phyloP scores from a whole-genome alignment of 2,113 vertebrate genomes.

The Elachura formosa region DNA sequence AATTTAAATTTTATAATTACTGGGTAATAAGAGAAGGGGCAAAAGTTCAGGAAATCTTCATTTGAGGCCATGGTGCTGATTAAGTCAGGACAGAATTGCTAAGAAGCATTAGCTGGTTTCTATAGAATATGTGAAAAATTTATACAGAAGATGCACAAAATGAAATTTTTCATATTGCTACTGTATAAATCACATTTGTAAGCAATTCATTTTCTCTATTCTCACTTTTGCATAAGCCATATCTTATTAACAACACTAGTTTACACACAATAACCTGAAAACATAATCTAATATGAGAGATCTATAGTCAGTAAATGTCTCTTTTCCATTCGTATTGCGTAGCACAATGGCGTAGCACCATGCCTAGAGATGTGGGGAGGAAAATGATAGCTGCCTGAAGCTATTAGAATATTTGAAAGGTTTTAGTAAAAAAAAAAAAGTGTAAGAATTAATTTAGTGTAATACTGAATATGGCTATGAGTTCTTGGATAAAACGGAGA shows the following conservation, averaged over 20 bases:
- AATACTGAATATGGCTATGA: background rate
- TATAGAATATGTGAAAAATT: background rate
- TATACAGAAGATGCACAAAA: background rate
- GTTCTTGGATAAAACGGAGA: background rate
- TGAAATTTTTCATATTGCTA: background rate
- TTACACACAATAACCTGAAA: background rate
- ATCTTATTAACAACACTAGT: background rate
- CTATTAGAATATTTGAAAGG: background rate
- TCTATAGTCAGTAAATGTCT: background rate
- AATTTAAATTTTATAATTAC: slow-evolving; percentile 16
- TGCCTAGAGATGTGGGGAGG: background rate
- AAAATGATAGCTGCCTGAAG: slow-evolving; percentile 10
- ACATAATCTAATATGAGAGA: background rate
- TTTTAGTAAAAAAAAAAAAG: background rate
- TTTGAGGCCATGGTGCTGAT: background rate
- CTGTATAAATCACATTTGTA: background rate
- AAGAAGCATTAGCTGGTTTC: background rate
- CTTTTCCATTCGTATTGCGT: background rate
- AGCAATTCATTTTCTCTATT: background rate
- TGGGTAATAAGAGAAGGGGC: background rate
- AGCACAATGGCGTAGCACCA: too few species aligned
- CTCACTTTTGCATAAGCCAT: background rate
- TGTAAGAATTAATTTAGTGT: slow-evolving; percentile 2
- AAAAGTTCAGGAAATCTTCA: background rate
- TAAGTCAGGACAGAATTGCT: background rate